Evolutionary conservation across 2,113 vertebrate genomes (phyloP), one percentile per base, ranked within the genome.

Genomic region (Eulacestoma nigropectus): DNA sequence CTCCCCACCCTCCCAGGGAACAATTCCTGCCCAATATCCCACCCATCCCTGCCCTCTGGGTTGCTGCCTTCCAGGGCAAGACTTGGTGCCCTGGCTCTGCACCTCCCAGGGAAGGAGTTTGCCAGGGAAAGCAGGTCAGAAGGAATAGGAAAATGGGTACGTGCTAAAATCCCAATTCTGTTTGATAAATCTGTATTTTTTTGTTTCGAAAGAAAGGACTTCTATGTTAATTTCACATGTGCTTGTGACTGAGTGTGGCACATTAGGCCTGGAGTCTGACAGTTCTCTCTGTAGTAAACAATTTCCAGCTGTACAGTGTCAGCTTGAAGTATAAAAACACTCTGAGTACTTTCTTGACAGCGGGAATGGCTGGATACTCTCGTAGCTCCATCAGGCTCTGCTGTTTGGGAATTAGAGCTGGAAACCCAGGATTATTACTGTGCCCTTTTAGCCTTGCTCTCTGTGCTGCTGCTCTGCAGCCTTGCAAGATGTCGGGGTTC

Each of bases 161-260:
- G 19, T n/a, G 39, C 39, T 65, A 4, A 60, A 60, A 74, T 30
- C 41, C 17, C 32, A 6, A 3, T 25, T 53, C 12, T 21, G 13
- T 23, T 42, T 26, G 23, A 15, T 37, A 70, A 50, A 74, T 39
- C 39, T 39, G n/a, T n/a, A 39, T 39, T 39, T 39, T 39, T 39
- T 39, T n/a, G n/a, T n/a, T n/a, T n/a, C n/a, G n/a, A n/a, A n/a
- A n/a, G n/a, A n/a, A n/a, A n/a, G n/a, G n/a, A n/a, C n/a, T n/a
- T n/a, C n/a, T 19, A 0, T 32, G 27, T 73, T 21, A 26, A 7
- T 78, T 27, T 59, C 22, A 4, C 33, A 1, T 29, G 47, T 22
- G 2, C 23, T 32, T 32, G 29, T 50, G 57, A 10, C 14, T 0
- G 0, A 32, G 15, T 22, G 13, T 37, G 22, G 7, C 0, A 0